Percentiles rank a stretch among this genome's conserved stretches.
These are phyloP conservation scores for Coelopa pilipes DNA, from an alignment of 2,888 invertebrate genomes.

Conservation along the genomic window DNA sequence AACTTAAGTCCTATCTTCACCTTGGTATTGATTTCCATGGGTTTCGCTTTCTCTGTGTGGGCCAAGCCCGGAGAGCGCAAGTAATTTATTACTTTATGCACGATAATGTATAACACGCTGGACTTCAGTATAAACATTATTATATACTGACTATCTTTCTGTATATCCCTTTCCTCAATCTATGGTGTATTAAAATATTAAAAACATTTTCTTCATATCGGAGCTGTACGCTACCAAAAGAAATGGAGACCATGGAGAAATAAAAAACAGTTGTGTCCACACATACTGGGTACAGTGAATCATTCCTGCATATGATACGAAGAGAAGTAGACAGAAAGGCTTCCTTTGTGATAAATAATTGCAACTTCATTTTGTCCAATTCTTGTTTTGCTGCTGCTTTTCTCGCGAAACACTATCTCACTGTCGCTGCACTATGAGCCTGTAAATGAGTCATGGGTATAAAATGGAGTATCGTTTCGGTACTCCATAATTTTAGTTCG, in stretches of 20 bases:
- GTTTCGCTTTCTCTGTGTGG: slow-evolving; percentile 3
- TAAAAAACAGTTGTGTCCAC: slow-evolving; percentile 8
- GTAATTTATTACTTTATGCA: slow-evolving; percentile 21
- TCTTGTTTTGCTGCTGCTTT: background rate
- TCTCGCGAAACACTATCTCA: background rate
- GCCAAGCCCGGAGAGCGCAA: background rate
- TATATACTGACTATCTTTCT: background rate
- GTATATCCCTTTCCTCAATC: background rate
- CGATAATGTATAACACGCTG: slow-evolving; percentile 5
- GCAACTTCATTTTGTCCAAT: no score
- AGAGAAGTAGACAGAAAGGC: slow-evolving; percentile 11
- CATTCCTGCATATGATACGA: slow-evolving; percentile 15
- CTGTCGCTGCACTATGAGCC: no score
- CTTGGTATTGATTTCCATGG: slow-evolving; percentile 26
- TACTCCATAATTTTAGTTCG: no score
- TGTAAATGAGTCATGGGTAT: no score
- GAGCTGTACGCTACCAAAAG: background rate
- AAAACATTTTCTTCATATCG: background rate
- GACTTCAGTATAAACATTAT: background rate
- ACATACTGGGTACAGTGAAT: slow-evolving; percentile 8
- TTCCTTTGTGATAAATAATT: slow-evolving; percentile 12
- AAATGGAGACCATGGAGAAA: background rate
- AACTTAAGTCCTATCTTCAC: background rate
- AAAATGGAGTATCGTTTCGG: no score
- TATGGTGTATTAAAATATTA: background rate